Evolutionary conservation across 1,140 invertebrate genomes (phyloP).

Genomic region (Ostrea edulis): DNA sequence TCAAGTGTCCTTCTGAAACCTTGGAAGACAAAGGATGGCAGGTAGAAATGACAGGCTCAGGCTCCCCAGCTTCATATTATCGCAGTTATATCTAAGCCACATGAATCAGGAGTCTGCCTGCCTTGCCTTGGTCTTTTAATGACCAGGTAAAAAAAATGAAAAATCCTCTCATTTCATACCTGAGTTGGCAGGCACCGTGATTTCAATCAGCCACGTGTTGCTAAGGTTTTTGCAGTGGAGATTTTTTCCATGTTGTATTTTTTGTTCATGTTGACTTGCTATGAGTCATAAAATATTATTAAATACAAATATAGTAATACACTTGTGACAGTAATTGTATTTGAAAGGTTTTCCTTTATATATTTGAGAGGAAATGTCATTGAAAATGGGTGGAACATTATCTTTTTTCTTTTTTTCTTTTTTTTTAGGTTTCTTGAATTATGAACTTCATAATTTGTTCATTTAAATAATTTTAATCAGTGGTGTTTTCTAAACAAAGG

Average conservation of each 20-base stretch:
- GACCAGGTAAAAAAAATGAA: constrained; percentile 28
- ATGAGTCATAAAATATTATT: constrained; percentile 8
- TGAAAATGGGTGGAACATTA: no score
- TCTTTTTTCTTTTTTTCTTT: no score
- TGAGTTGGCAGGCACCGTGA: constrained; percentile 29
- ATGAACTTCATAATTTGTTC: not conserved
- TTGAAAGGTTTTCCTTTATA: no score
- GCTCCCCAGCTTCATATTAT: constrained; percentile 7
- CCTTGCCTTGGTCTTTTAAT: constrained; percentile 5
- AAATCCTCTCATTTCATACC: constrained; percentile 30
- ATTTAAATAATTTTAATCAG: constrained; percentile 18
- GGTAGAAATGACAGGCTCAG: constrained; percentile 14
- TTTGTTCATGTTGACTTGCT: not conserved
- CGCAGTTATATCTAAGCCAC: constrained; percentile 25
- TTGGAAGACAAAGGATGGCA: constrained; percentile 8
- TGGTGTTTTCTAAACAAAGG: constrained; percentile 25
- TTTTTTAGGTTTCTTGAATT: not conserved
- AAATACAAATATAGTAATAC: not conserved
- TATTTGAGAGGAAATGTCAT: no score
- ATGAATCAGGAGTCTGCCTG: not conserved
- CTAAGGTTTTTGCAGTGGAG: not conserved
- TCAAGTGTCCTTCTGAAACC: constrained; percentile 20
- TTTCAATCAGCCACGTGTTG: constrained; percentile 36
- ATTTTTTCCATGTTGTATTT: not conserved
- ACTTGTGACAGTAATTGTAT: not conserved